Conservation (phyloP, 2,888 invertebrate species). For the Tiliacea aurago region DNA sequence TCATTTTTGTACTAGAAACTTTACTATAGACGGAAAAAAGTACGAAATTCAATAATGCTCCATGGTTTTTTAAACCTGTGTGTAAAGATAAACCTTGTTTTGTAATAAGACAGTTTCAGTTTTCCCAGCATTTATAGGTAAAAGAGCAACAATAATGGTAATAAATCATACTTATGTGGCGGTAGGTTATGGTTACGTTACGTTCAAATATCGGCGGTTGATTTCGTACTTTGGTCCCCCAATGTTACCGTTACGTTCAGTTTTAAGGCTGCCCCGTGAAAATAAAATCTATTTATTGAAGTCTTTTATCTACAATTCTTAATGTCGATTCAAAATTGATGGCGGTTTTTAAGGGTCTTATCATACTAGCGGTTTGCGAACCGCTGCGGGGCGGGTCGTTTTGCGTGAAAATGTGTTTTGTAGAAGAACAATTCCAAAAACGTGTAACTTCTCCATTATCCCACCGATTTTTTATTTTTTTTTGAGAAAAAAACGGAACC, state of each 20-base stretch:
- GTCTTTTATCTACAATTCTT: background rate
- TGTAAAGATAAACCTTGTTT: too few relatives aligned
- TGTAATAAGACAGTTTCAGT: too few relatives aligned
- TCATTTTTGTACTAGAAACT: too few relatives aligned
- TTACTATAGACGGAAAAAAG: too few relatives aligned
- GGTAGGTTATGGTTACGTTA: slow-evolving; percentile 61
- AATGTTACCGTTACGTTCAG: slow-evolving; percentile 39
- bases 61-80: too few relatives aligned
- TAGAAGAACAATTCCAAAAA: too few relatives aligned
- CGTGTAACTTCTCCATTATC: background rate
- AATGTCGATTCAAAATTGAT: background rate
- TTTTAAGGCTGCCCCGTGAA: slow-evolving; percentile 47
- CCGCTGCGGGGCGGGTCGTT: too few relatives aligned
- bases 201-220: slow-evolving; percentile 50
- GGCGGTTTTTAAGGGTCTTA: too few relatives aligned
- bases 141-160: background rate
- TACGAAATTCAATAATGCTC: too few relatives aligned
- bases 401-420: background rate
- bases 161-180: slow-evolving; percentile 31
- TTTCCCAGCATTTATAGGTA: background rate
- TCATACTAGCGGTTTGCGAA: too few relatives aligned
- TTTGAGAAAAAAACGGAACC: too few relatives aligned
- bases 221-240: slow-evolving; percentile 53
- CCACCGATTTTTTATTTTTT: too few relatives aligned
- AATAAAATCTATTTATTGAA: background rate